These are phyloP conservation scores for Agrotis exclamationis DNA, from an alignment of 2,888 invertebrate genomes.

Conservation along the genomic window DNA sequence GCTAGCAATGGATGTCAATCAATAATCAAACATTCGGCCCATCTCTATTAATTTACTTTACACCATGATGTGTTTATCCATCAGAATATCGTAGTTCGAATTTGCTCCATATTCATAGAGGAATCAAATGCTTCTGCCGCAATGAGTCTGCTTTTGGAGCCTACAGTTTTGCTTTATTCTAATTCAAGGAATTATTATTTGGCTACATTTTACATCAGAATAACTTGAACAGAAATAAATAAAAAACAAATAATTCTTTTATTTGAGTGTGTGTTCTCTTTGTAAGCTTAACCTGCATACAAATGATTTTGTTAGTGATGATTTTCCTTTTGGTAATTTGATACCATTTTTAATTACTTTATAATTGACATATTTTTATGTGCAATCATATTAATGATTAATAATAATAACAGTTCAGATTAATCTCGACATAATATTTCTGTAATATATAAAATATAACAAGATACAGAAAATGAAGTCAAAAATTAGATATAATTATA, in stretches of 20 bases:
- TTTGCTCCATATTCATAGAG: constrained; percentile 2
- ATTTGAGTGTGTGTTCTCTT: neutral
- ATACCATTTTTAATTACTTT: neutral
- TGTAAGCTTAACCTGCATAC: constrained; percentile 3
- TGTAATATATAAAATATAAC: neutral
- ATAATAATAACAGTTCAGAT: neutral
- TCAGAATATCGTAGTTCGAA: constrained; percentile 33
- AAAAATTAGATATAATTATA: neutral
- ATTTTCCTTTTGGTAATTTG: neutral
- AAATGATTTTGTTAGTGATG: constrained; percentile 4
- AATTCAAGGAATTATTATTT: constrained; percentile 19
- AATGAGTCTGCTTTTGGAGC: constrained; percentile 48
- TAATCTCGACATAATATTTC: neutral
- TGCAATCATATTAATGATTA: neutral
- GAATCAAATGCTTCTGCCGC: constrained; percentile 43
- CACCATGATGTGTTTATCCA: constrained; percentile 38
- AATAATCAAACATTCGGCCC: constrained; percentile 24
- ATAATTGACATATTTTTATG: neutral
- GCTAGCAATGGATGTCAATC: neutral
- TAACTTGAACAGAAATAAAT: neutral
- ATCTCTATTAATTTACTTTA: constrained; percentile 51
- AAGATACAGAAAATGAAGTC: neutral
- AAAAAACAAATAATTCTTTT: neutral
- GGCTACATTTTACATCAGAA: neutral
- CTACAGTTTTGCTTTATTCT: constrained; percentile 25